Conservation (phyloP, 1,140 invertebrate genomes). For the Akabosia matsudoensis region DNA sequence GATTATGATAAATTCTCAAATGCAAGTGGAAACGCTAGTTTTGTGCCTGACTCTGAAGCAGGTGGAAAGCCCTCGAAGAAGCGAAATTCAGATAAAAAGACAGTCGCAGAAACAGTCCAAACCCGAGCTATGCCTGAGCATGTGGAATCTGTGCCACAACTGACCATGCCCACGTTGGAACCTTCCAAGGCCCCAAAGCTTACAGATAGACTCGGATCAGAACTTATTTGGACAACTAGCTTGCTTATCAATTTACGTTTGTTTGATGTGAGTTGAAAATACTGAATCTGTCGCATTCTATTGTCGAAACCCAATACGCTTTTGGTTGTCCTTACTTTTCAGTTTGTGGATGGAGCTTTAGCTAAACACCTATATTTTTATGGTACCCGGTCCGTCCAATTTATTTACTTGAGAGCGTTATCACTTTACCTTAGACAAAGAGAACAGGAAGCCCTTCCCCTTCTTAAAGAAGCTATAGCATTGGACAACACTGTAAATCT, state of each 20-base stretch:
- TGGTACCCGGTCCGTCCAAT: conserved; percentile 9
- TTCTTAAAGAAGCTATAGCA: conserved; percentile 33
- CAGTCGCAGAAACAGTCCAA: neutral
- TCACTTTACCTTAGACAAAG: conserved; percentile 29
- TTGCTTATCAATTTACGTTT: conserved; percentile 36
- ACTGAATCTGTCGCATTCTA: neutral
- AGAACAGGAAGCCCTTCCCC: conserved; percentile 28
- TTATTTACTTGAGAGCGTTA: conserved; percentile 31
- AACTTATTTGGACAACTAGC: conserved; percentile 42
- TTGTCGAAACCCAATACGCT: neutral
- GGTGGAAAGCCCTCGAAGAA: no score
- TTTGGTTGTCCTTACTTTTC: neutral
- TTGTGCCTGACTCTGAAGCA: no score
- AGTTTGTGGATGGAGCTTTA: conserved; percentile 39
- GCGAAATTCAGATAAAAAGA: neutral
- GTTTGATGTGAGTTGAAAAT: conserved; percentile 34
- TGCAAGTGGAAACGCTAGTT: no score
- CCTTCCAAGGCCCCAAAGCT: neutral
- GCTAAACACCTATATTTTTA: conserved; percentile 29
- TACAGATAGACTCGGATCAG: conserved; percentile 31
- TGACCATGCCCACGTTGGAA: no score
- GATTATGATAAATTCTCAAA: no score
- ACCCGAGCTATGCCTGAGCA: neutral
- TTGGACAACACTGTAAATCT: conserved; percentile 29
- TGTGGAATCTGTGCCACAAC: no score